Conservation (phyloP, 2,888 invertebrate species). For the Asteroscopus sphinx region DNA sequence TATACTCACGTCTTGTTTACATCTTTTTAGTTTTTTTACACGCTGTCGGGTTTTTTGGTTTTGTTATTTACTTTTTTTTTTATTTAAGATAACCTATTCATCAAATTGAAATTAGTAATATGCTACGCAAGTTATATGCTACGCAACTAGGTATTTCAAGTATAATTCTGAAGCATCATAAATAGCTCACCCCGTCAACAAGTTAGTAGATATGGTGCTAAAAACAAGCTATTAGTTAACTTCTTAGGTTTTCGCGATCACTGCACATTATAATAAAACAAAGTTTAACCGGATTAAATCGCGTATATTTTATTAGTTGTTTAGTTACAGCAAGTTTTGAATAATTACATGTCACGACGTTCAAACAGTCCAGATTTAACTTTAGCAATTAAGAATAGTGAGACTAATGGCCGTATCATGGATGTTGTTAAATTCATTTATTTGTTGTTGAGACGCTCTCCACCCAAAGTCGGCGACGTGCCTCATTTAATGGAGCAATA, state of each 20-base stretch:
- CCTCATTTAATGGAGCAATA: slow-evolving; percentile 89
- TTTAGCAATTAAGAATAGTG: slow-evolving; percentile 76
- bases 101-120: not conserved
- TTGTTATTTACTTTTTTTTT: not conserved
- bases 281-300: too few relatives aligned
- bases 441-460: slow-evolving; percentile 80
- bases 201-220: slow-evolving; percentile 24
- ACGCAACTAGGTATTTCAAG: not conserved
- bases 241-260: too few relatives aligned
- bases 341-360: slow-evolving; percentile 62
- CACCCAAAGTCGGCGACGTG: slow-evolving; percentile 84
- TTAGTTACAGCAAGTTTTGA: slow-evolving; percentile 52
- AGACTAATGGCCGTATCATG: slow-evolving; percentile 78
- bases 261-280: too few relatives aligned
- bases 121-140: not conserved
- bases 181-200: slow-evolving; percentile 22
- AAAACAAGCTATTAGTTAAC: slow-evolving; percentile 38
- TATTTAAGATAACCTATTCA: not conserved
- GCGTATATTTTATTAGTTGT: too few relatives aligned
- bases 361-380: slow-evolving; percentile 70
- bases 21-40: too few relatives aligned
- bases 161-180: slow-evolving; percentile 13
- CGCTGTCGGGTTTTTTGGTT: not conserved
- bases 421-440: slow-evolving; percentile 77
- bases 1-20: too few relatives aligned